These are phyloP conservation scores for Tetranychus urticae DNA, from an alignment of 1,140 invertebrate species.

Conservation along the genomic window DNA sequence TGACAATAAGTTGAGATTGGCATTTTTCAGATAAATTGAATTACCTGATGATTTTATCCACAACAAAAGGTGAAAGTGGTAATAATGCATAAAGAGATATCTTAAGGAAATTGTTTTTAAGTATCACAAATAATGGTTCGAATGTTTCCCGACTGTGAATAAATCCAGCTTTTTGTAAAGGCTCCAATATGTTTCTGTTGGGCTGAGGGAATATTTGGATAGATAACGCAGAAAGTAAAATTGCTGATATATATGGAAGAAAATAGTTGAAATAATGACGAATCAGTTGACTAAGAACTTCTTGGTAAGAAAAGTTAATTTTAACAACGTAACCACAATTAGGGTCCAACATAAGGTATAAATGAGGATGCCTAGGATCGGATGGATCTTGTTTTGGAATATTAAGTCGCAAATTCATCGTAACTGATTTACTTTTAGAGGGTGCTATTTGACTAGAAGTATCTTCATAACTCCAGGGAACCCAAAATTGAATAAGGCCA, in stretches of 20 bases:
- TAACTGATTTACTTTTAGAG: neutral
- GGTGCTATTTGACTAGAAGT: neutral
- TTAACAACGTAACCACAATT: slow-evolving; percentile 6
- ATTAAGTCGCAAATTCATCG: slow-evolving; percentile 4
- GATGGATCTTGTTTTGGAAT: neutral
- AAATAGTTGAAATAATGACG: slow-evolving; percentile 3
- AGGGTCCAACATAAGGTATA: slow-evolving; percentile 5
- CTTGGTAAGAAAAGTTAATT: neutral
- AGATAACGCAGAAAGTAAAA: neutral
- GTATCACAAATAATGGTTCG: neutral
- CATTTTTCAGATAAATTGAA: too few species aligned
- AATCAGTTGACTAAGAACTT: slow-evolving; percentile 3
- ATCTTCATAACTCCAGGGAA: slow-evolving; percentile 1
- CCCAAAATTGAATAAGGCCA: neutral
- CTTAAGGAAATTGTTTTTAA: neutral
- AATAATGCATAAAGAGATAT: neutral
- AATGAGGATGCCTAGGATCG: neutral
- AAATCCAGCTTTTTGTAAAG: neutral
- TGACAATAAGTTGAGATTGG: too few species aligned
- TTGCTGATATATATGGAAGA: neutral
- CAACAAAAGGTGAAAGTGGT: neutral
- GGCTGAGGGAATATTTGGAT: neutral
- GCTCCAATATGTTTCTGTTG: neutral
- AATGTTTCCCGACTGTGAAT: neutral
- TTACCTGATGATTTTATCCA: neutral